Percentiles rank a stretch among this genome's conserved stretches.
Evolutionary conservation across 1,140 invertebrate species (phyloP).

Genomic region (Euglossa dilemma): DNA sequence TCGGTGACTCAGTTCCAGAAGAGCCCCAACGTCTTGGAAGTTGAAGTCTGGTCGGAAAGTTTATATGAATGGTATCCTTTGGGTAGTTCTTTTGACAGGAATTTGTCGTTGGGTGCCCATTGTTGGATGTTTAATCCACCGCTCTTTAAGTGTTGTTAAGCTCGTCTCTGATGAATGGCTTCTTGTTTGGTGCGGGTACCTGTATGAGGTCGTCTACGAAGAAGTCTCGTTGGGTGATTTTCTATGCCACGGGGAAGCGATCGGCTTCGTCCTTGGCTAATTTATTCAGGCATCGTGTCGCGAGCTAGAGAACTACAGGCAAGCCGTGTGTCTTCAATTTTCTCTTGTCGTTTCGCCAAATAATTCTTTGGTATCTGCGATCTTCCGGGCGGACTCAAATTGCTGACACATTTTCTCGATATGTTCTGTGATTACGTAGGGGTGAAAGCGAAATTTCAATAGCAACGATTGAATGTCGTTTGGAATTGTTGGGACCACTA

Average conservation of each 20-base stretch:
- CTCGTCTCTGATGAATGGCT: not conserved
- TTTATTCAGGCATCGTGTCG: not conserved
- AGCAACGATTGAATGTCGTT: no score
- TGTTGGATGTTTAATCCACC: not conserved
- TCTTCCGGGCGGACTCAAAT: not conserved
- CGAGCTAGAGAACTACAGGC: not conserved
- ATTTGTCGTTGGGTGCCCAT: slow-evolving; percentile 14
- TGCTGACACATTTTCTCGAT: slow-evolving; percentile 26
- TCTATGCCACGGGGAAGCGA: not conserved
- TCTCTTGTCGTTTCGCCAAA: not conserved
- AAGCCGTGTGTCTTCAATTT: not conserved
- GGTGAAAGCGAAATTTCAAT: no score
- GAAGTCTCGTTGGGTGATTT: not conserved
- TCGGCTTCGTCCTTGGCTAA: not conserved
- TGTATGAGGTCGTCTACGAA: slow-evolving; percentile 18
- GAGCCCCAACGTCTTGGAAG: no score
- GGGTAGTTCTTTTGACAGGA: not conserved
- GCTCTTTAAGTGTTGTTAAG: not conserved
- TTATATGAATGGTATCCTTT: not conserved
- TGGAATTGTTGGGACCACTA: no score
- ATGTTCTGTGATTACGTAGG: no score
- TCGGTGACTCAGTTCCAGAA: no score
- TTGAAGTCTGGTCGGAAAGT: no score
- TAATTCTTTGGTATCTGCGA: slow-evolving; percentile 4
- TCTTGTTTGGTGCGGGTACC: not conserved